Base-by-base conservation (phyloP, 2,888 invertebrate genomes). In the Dastarcus helophoroides region DNA sequence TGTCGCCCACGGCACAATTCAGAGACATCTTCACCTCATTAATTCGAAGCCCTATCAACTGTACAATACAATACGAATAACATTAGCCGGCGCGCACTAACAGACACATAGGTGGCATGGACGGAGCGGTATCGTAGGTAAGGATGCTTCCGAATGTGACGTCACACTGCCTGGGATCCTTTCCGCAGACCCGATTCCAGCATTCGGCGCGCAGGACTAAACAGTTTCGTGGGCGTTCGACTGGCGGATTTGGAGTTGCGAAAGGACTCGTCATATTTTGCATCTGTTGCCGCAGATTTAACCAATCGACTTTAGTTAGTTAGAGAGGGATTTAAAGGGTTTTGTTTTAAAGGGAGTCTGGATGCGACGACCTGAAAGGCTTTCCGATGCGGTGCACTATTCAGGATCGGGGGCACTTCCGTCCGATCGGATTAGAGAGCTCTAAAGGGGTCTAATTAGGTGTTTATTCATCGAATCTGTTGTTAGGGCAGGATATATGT, bases 81-180 rank as follows among this genome's bases (percentile, higher is more conserved):
- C n/a, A 22, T 26, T 31, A 22, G 29, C 35, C 40, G 43, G n/a
- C 43, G 46, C 41, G 36, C 42, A 46, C 43, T n/a, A n/a, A n/a
- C n/a, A n/a, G n/a, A n/a, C n/a, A n/a, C n/a, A n/a, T n/a, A n/a
- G n/a, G n/a, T 46, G 47, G 53, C 50, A 48, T 53, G 53, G 52
- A 54, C 53, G 54, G 50, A 50, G 42, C 41, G 42, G 32, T 29
- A 41, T 36, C 39, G 41, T 29, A 33, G 38, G 33, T 43, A 36
- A 46, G 42, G 46, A 53, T 45, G 50, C 53, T 58, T 55, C 57
- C 56, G 56, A 48, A 51, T 50, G 47, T 60, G 59, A 60, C 60
- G 60, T 60, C 60, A 60, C 52, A 54, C 56, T 53, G 53, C 57
- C 57, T 53, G 55, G 56, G 56, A 54, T 52, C 53, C 53, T 48